Percentiles rank a stretch among this genome's conserved stretches.
Evolutionary conservation across 2,113 vertebrate genomes (phyloP).

Genomic region (Heteronetta atricapilla): DNA sequence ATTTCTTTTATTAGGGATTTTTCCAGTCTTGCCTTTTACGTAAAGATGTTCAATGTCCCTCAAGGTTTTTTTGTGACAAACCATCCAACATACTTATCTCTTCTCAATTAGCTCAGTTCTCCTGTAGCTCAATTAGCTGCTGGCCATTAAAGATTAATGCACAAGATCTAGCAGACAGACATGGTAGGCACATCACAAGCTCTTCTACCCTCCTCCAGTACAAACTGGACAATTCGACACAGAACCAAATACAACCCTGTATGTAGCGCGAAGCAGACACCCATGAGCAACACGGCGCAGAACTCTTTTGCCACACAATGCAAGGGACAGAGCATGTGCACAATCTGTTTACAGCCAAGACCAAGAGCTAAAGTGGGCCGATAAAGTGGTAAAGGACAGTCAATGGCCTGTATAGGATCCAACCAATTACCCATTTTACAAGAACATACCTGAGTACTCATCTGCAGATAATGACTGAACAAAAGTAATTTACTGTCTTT

Average conservation of each 20-base stretch:
- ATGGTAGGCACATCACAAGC: neutral
- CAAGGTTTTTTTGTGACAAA: neutral
- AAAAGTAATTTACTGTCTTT: neutral
- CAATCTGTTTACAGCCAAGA: neutral
- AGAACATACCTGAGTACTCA: neutral
- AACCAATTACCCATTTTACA: neutral
- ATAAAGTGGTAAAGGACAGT: neutral
- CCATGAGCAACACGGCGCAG: neutral
- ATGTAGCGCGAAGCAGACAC: neutral
- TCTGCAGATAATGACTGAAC: neutral
- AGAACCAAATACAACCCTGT: rapidly evolving
- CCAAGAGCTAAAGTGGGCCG: neutral
- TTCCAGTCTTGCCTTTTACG: neutral
- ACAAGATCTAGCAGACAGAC: neutral
- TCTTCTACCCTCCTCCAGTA: neutral
- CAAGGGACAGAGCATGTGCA: neutral
- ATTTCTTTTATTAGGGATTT: neutral
- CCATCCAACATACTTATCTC: neutral
- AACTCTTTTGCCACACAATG: neutral
- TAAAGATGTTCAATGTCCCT: neutral
- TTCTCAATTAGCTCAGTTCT: neutral
- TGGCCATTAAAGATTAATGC: neutral
- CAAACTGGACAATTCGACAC: neutral
- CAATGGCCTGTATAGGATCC: rapidly evolving
- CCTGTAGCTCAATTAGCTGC: neutral